A percentile compares a stretch with the other conserved stretches of the same genome.
phyloP scores from a whole-genome alignment of 2,888 invertebrate genomes.

The Megastigmus dorsalis region DNA sequence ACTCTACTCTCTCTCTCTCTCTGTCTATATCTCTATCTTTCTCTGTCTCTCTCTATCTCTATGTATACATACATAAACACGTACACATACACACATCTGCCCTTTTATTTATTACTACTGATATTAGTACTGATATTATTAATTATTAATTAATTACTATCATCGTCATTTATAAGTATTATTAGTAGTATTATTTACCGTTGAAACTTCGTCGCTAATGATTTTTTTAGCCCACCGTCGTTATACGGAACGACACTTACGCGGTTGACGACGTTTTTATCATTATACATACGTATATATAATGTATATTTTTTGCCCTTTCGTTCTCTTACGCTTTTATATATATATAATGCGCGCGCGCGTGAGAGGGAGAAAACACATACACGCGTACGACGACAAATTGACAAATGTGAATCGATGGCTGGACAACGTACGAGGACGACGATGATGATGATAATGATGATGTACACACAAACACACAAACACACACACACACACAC shows the following conservation, averaged over 20 bases:
- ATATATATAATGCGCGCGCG: neutral
- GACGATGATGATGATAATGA: no score
- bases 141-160: slow-evolving; percentile 27
- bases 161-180: slow-evolving; percentile 53
- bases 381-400: neutral
- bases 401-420: no score
- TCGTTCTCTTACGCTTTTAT: slow-evolving; percentile 42
- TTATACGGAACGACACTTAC: no score
- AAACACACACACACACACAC: neutral
- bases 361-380: slow-evolving; percentile 38
- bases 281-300: no score
- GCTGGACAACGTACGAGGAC: neutral
- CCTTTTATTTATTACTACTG: slow-evolving; percentile 53
- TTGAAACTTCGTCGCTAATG: slow-evolving; percentile 40
- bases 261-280: no score
- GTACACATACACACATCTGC: no score
- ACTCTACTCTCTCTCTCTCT: slow-evolving; percentile 11
- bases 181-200: slow-evolving; percentile 53
- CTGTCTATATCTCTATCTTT: neutral
- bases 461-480: neutral
- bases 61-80: no score
- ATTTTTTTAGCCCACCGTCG: neutral
- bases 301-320: slow-evolving; percentile 26
- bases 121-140: slow-evolving; percentile 52
- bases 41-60: slow-evolving; percentile 9